Evolutionary conservation across 53 echinoderm and acorn worm species (phyloP).

Genomic region (Antedon mediterranea): DNA sequence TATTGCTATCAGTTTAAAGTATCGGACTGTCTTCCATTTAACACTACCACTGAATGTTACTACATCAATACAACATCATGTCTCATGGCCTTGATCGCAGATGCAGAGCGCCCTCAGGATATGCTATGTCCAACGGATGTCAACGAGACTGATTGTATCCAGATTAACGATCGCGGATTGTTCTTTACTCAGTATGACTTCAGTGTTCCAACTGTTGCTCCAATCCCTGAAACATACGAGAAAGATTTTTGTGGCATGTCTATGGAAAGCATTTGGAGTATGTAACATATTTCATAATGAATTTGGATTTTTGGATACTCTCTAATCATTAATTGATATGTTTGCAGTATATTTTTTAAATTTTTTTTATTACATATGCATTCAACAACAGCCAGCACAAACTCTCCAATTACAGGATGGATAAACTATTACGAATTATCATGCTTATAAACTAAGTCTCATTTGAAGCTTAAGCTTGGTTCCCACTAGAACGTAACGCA

Average conservation of each 20-base stretch:
- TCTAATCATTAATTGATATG: not conserved
- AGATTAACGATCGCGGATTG: conserved; percentile 42
- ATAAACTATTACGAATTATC: too few relatives aligned
- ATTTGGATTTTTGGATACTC: not conserved
- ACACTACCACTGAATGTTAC: conserved; percentile 42
- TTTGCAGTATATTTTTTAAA: not conserved
- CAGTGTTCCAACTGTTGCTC: conserved; percentile 25
- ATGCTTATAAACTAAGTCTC: too few relatives aligned
- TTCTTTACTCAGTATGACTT: conserved; percentile 52
- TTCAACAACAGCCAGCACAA: too few relatives aligned
- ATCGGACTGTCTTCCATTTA: conserved; percentile 35
- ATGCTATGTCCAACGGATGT: conserved; percentile 24
- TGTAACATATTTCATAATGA: conserved; percentile 1
- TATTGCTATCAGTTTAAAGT: conserved; percentile 35
- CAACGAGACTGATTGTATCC: conserved; percentile 10
- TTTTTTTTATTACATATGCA: too few relatives aligned
- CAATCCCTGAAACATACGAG: conserved; percentile 9
- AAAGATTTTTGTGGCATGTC: conserved; percentile 51
- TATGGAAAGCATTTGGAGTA: conserved; percentile 40
- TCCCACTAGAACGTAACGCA: too few relatives aligned
- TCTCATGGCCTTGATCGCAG: conserved; percentile 7
- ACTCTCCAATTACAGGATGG: too few relatives aligned
- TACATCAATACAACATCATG: conserved; percentile 36
- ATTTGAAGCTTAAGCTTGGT: too few relatives aligned
- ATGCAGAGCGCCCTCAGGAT: conserved; percentile 13